A percentile compares a stretch with the other conserved stretches of the same genome.
phyloP scores from a whole-genome alignment of 2,888 invertebrate species.

The Temnothorax ravouxi region DNA sequence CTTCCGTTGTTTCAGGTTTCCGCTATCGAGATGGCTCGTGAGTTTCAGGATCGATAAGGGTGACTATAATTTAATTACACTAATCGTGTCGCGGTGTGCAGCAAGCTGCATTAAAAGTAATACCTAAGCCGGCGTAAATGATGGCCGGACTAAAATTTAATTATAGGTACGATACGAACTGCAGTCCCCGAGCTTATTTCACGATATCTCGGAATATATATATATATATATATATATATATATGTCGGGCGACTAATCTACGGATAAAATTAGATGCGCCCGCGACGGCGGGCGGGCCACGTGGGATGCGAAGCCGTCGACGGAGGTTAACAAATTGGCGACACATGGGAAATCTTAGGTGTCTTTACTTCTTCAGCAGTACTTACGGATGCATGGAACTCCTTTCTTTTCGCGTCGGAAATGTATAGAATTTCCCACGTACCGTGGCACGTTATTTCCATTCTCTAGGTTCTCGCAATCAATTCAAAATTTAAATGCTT shows the following conservation, averaged over 20 bases:
- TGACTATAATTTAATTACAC: slow-evolving; percentile 14
- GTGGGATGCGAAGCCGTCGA: slow-evolving; percentile 53
- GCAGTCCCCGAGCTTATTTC: slow-evolving; percentile 40
- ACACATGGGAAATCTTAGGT: slow-evolving; percentile 71
- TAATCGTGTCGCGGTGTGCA: slow-evolving; percentile 20
- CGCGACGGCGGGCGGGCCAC: slow-evolving; percentile 29
- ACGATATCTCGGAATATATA: slow-evolving; percentile 14
- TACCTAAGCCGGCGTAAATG: slow-evolving; percentile 11
- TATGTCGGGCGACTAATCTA: slow-evolving; percentile 36
- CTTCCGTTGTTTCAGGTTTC: slow-evolving; percentile 6
- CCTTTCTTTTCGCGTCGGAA: slow-evolving; percentile 51
- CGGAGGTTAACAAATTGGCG: slow-evolving; percentile 63
- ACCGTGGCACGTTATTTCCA: slow-evolving; percentile 32
- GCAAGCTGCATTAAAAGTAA: slow-evolving; percentile 6
- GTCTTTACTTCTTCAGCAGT: slow-evolving; percentile 62
- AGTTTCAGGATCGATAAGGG: neutral
- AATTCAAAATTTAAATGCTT: slow-evolving; percentile 7
- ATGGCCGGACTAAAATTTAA: slow-evolving; percentile 21
- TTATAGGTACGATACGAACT: slow-evolving; percentile 7
- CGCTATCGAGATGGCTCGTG: neutral
- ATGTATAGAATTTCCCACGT: slow-evolving; percentile 62
- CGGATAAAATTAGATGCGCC: slow-evolving; percentile 58
- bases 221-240: neutral
- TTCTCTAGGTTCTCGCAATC: slow-evolving; percentile 23
- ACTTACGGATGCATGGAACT: slow-evolving; percentile 57